These are phyloP conservation scores for Acleris literana DNA, from an alignment of 2,888 invertebrate species.

Conservation along the genomic window DNA sequence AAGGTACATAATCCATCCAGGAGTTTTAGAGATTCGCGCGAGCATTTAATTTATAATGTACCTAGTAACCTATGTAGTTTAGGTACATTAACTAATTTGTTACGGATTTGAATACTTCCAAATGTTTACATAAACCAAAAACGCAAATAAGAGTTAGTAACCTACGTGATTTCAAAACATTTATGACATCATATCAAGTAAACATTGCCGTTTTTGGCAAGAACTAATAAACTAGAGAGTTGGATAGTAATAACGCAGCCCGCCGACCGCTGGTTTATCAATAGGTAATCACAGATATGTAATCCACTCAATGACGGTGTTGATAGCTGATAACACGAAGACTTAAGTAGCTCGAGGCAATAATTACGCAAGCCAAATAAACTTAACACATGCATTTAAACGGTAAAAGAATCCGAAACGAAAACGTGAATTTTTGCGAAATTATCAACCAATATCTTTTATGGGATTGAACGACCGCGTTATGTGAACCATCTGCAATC, in stretches of 20 bases:
- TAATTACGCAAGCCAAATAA: slow-evolving; percentile 18
- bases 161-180: not conserved
- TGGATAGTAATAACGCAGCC: not conserved
- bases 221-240: no score
- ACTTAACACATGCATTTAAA: not conserved
- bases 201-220: not conserved
- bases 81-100: no score
- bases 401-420: not conserved
- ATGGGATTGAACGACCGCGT: slow-evolving; percentile 7
- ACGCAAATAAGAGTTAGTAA: no score
- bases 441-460: slow-evolving; percentile 19
- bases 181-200: not conserved
- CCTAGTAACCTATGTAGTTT: no score
- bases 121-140: no score
- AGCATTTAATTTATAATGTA: no score
- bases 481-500: slow-evolving; percentile 14
- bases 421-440: slow-evolving; percentile 9
- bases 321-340: slow-evolving; percentile 21
- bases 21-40: no score
- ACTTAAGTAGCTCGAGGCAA: slow-evolving; percentile 5
- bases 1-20: no score
- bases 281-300: slow-evolving; percentile 30
- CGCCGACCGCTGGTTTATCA: slow-evolving; percentile 4
- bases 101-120: no score
- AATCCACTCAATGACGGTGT: slow-evolving; percentile 10